Percentiles rank a stretch among this genome's conserved stretches.
These are phyloP conservation scores for Catagonus wagneri DNA, from an alignment of 2,113 vertebrate species.

Conservation along the genomic window DNA sequence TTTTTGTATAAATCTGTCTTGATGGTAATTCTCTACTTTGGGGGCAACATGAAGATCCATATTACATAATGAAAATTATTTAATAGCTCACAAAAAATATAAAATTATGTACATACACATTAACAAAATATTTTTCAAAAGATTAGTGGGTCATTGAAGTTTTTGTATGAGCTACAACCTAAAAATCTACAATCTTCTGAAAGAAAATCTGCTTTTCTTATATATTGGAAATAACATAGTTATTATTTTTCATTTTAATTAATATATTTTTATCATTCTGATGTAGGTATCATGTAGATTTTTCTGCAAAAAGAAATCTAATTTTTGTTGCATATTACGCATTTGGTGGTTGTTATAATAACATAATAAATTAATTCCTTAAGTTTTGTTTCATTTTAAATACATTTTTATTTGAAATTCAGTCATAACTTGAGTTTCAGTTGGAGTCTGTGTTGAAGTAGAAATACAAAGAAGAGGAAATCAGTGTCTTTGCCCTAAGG, in stretches of 20 bases:
- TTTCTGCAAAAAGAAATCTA: background rate
- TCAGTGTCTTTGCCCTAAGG: background rate
- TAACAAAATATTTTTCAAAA: background rate
- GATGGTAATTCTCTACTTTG: background rate
- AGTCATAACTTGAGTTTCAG: background rate
- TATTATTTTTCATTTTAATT: background rate
- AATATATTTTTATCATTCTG: background rate
- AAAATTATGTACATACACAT: background rate
- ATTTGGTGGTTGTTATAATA: background rate
- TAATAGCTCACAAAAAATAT: background rate
- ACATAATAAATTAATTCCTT: background rate
- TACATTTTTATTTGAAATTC: background rate
- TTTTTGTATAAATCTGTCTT: background rate
- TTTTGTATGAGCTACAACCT: background rate
- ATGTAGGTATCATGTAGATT: background rate
- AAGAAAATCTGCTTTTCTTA: background rate
- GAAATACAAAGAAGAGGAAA: background rate
- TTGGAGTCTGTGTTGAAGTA: background rate
- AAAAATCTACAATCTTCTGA: background rate
- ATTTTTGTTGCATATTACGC: background rate
- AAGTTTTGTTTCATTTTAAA: background rate
- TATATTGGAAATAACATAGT: background rate
- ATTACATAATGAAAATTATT: background rate
- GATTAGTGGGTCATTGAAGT: background rate
- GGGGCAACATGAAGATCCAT: background rate